Evolutionary conservation across 2,113 vertebrate genomes (phyloP), one percentile per base, ranked within the genome.

Genomic region (Pseudopodoces humilis): DNA sequence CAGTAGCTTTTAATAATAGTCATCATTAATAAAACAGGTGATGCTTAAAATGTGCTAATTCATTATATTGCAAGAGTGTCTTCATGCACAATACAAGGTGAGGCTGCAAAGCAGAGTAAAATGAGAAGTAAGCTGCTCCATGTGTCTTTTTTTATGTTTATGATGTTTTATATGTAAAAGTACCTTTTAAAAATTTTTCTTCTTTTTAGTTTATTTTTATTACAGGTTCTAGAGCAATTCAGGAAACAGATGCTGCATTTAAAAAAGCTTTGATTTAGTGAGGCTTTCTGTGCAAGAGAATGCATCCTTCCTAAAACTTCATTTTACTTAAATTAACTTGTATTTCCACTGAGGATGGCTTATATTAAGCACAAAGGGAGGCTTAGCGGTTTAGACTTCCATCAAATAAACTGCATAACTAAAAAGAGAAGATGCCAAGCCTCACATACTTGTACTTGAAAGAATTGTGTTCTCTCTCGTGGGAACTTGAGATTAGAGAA

Each of bases 281-380:
- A 67, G 64, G 46, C 72, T 96, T 96, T 94, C 95, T 91, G 50
- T 89, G 94, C 63, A 41, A 90, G 88, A 88, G 64, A 97, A 94
- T 94, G 53, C 74, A 68, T 94, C 97, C 86, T 94, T 95, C 90
- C 86, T 94, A 88, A 96, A 98, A 97, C 67, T 97, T 97, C 86
- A 96, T 97, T 97, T 97, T 92, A 76, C 90, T 95, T 74, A 97
- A 98, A 97, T 98, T 96, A 96, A 96, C 94, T 97, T 96, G 70
- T 93, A 93, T 97, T 96, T 98, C 88, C 96, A 93, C 88, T 72
- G 96, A 96, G 95, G 92, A 92, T 87, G 91, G 84, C 80, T 97
- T 95, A 91, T 86, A 96, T 93, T 95, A 90, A 96, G 90, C 95
- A 94, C 94, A 96, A 96, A 96, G 90, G 84, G 88, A 93, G 74